A percentile compares a stretch with the other conserved stretches of the same genome.
Evolutionary conservation across 2,888 invertebrate genomes (phyloP).

Genomic region (Netelia inedita): DNA sequence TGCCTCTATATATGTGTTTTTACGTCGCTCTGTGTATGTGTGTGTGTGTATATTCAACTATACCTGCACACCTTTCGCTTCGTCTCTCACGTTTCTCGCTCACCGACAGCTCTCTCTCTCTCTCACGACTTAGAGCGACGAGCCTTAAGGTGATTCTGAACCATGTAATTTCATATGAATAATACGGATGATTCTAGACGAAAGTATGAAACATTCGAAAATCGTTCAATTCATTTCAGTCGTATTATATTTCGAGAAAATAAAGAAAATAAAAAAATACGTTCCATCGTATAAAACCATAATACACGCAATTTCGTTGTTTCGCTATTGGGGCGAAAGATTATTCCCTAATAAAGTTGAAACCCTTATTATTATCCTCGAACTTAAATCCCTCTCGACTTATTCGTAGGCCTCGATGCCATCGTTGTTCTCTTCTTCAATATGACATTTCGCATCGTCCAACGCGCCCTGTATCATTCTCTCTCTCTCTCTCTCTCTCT

Average conservation of each 20-base stretch:
- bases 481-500: too few relatives aligned
- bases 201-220: too few relatives aligned
- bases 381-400: not conserved
- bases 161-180: too few relatives aligned
- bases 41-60: constrained; percentile 7
- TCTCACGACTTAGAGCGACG: not conserved
- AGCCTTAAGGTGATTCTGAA: too few relatives aligned
- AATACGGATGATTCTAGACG: too few relatives aligned
- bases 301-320: too few relatives aligned
- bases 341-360: not conserved
- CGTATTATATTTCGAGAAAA: too few relatives aligned
- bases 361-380: not conserved
- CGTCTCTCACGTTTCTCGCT: constrained; percentile 27
- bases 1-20: not conserved
- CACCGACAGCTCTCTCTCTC: constrained; percentile 15
- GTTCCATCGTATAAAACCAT: too few relatives aligned
- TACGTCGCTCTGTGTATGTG: not conserved
- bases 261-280: too few relatives aligned
- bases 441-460: not conserved
- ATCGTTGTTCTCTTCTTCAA: not conserved
- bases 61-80: constrained; percentile 44
- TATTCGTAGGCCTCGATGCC: not conserved
- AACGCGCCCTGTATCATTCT: not conserved
- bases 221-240: too few relatives aligned
- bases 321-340: too few relatives aligned